These are phyloP conservation scores for Pseudochromis fuscus DNA, from an alignment of 2,797 vertebrate genomes.

Conservation along the genomic window DNA sequence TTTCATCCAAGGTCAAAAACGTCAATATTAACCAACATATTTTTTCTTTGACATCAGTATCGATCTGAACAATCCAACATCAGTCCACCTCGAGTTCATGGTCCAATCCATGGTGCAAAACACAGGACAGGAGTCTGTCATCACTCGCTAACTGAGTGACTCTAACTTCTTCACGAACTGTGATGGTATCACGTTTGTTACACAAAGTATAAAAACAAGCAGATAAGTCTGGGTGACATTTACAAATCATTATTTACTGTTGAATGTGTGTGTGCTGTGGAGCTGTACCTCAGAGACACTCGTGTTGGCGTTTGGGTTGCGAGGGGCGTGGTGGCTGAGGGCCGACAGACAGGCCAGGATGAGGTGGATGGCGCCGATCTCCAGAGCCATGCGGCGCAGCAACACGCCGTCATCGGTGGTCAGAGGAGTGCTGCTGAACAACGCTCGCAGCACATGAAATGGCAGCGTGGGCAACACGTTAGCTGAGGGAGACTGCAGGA, in stretches of 20 bases:
- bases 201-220: neutral
- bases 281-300: conserved; percentile 91
- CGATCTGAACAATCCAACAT: too few relatives aligned
- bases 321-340: conserved; percentile 96
- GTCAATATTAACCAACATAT: too few relatives aligned
- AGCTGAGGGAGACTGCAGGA: conserved; percentile 97
- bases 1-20: too few relatives aligned
- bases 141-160: neutral
- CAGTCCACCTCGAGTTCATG: too few relatives aligned
- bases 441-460: conserved; percentile 93
- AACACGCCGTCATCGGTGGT: conserved; percentile 97
- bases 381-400: conserved; percentile 95
- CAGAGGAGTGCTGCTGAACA: conserved; percentile 94
- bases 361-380: conserved; percentile 97
- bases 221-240: neutral
- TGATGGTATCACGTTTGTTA: neutral
- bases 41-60: too few relatives aligned
- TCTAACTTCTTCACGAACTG: neutral
- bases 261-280: neutral
- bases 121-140: neutral
- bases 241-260: neutral
- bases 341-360: conserved; percentile 97
- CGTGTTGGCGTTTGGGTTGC: conserved; percentile 90
- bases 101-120: neutral
- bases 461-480: conserved; percentile 97